These are phyloP conservation scores for Ectropis grisescens DNA, from an alignment of 1,140 invertebrate genomes.

Conservation along the genomic window DNA sequence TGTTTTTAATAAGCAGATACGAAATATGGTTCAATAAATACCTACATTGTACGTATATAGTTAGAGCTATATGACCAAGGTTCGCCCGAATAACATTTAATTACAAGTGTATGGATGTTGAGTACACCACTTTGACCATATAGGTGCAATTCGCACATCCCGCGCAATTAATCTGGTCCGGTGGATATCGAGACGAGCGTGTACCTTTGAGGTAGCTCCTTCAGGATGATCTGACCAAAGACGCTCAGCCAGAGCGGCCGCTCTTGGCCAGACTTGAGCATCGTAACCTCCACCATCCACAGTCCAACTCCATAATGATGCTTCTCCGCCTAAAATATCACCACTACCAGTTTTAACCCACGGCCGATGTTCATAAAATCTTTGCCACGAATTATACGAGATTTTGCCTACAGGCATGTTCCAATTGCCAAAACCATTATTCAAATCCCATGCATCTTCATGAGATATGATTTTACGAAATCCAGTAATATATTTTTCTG, in stretches of 20 bases:
- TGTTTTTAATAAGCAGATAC: no score
- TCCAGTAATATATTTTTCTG: slow-evolving; percentile 76
- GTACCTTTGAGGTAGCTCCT: slow-evolving; percentile 61
- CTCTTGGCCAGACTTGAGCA: slow-evolving; percentile 76
- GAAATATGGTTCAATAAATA: no score
- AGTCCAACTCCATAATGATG: slow-evolving; percentile 79
- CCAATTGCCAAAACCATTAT: slow-evolving; percentile 84
- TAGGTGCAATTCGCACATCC: slow-evolving; percentile 74
- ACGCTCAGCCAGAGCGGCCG: slow-evolving; percentile 78
- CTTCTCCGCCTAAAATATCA: slow-evolving; percentile 75
- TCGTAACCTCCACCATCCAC: slow-evolving; percentile 71
- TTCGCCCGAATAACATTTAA: no score
- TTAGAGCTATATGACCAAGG: no score
- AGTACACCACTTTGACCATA: slow-evolving; percentile 81
- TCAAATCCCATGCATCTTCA: slow-evolving; percentile 86
- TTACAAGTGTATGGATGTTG: slow-evolving; percentile 71
- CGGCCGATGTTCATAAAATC: slow-evolving; percentile 82
- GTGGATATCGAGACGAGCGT: slow-evolving; percentile 75
- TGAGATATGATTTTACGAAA: slow-evolving; percentile 83
- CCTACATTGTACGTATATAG: no score
- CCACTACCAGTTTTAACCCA: slow-evolving; percentile 66
- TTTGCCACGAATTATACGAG: slow-evolving; percentile 84
- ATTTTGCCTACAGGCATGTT: slow-evolving; percentile 77
- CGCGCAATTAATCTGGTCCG: slow-evolving; percentile 72
- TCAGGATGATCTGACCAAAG: slow-evolving; percentile 48